phyloP scores from a whole-genome alignment of 1,140 invertebrate genomes.

The Diorhabda elongata region DNA sequence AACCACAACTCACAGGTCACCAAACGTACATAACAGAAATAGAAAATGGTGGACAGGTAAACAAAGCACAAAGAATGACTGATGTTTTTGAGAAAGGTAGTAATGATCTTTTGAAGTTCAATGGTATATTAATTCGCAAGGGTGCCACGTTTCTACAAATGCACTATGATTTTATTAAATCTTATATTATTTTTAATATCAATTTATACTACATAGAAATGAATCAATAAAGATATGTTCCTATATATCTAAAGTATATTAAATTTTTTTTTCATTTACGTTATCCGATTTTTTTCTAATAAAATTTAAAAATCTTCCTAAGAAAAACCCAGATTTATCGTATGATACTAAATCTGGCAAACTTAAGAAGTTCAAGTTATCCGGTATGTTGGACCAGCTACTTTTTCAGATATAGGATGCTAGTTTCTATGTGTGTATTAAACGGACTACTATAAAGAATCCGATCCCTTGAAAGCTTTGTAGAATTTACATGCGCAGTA shows the following conservation, averaged over 20 bases:
- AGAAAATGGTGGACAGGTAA: constrained; percentile 2
- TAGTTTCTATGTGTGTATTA: neutral
- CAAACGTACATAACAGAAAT: constrained; percentile 2
- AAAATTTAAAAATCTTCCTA: too few relatives aligned
- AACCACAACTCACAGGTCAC: neutral
- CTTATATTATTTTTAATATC: too few relatives aligned
- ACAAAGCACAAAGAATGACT: neutral
- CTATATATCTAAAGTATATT: too few relatives aligned
- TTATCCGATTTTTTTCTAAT: too few relatives aligned
- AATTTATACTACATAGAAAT: too few relatives aligned
- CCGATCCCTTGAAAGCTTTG: neutral
- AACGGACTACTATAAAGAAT: neutral
- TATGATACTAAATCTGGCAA: too few relatives aligned
- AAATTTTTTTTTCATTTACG: too few relatives aligned
- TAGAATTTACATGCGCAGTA: neutral
- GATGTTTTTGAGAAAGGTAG: constrained; percentile 2
- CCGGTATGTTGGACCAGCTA: too few relatives aligned
- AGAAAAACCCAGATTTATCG: too few relatives aligned
- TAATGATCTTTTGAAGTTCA: neutral
- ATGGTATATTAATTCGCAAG: neutral
- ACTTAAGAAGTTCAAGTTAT: too few relatives aligned
- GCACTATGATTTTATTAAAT: too few relatives aligned
- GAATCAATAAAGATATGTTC: too few relatives aligned
- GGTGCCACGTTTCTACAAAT: neutral
- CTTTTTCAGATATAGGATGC: neutral